These are phyloP conservation scores for Vollenhovia emeryi DNA, from an alignment of 1,140 invertebrate species.

Conservation along the genomic window DNA sequence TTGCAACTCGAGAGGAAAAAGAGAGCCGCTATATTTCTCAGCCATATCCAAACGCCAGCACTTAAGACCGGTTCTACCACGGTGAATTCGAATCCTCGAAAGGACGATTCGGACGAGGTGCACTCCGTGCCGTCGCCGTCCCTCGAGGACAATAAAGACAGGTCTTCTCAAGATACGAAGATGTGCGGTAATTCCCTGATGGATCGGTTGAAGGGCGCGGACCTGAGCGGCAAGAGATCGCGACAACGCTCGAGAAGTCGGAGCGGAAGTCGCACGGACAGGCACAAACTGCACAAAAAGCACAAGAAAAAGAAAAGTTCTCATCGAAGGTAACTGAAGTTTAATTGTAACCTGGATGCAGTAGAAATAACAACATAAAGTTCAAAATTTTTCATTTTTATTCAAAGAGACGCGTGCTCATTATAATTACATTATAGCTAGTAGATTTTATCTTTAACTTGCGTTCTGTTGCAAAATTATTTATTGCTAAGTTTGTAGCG, in stretches of 20 bases:
- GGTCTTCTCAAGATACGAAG: constrained; percentile 69
- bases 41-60: constrained; percentile 85
- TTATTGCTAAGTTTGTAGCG: background rate
- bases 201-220: constrained; percentile 79
- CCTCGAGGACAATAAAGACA: constrained; percentile 66
- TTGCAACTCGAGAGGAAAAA: constrained; percentile 90
- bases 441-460: background rate
- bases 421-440: background rate
- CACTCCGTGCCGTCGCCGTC: constrained; percentile 78
- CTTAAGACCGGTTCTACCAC: constrained; percentile 21
- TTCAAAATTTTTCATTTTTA: background rate
- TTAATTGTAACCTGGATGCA: background rate
- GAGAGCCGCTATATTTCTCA: constrained; percentile 88
- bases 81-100: constrained; percentile 31
- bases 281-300: constrained; percentile 80
- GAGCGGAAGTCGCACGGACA: constrained; percentile 78
- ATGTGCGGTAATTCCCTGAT: constrained; percentile 78
- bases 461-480: background rate
- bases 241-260: constrained; percentile 81
- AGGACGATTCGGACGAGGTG: constrained; percentile 78
- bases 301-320: constrained; percentile 84
- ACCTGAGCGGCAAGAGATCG: constrained; percentile 78
- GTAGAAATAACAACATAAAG: background rate
- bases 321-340: constrained; percentile 79
- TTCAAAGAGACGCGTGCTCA: background rate